Evolutionary conservation across 2,113 vertebrate species (phyloP), one percentile per base, ranked within the genome.

Genomic region (Brienomyrus brachyistius): DNA sequence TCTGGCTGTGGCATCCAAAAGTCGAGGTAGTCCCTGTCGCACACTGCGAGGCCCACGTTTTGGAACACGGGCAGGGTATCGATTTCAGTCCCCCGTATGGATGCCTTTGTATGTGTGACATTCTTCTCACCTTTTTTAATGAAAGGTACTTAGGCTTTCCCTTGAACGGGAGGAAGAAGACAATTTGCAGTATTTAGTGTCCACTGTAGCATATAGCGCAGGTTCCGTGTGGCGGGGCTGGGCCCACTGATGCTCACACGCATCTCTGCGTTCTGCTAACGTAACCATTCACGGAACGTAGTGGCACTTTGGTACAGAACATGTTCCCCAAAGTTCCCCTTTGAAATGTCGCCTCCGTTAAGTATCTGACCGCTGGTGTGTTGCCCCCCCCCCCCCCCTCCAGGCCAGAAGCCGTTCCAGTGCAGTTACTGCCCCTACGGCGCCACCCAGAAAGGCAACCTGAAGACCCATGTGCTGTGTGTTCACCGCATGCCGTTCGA

Each of bases 401-500:
- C 95, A 99, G 98, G 97, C 96, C 96, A 96, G 93, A 95, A 95
- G 95, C 97, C 97, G 27, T 99, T 98, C 95, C 97, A 96, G 93
- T 99, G 98, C 94, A 95, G 96, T 90, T 98, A 97, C 95, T 98
- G 97, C 91, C 97, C 97, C 0, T 99, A 98, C 95, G 97, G 97
- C 92, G 98, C 98, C 94, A 98, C 98, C 66, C 98, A 99, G 96
- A 99, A 99, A 94, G 98, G 98, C 91, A 99, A 99, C 92, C 95
- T 99, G 95, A 99, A 99, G 96, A 98, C 98, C 88, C 98, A 98
- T 0, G 98, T 98, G 74, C 95, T 98, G 89, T 98, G 97, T 19
- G 97, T 99, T 90, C 98, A 99, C 94, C 97, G 97, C 90, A 98
- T 97, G 97, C 98, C 98, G 93, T 99, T 98, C 27, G 97, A 99